Evolutionary conservation across 1,140 invertebrate species (phyloP).

Genomic region (Formica selysi): DNA sequence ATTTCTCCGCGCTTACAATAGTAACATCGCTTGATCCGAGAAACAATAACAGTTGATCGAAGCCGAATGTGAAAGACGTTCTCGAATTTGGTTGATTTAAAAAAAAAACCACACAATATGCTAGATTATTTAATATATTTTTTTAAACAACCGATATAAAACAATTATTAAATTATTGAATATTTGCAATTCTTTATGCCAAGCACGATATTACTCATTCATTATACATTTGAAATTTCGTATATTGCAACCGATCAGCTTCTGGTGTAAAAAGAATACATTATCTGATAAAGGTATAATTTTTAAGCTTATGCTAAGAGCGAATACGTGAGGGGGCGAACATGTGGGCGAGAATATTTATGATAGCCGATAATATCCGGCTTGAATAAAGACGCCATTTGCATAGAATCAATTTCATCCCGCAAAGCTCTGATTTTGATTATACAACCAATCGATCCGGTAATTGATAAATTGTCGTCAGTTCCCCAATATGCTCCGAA

Average conservation of each 20-base stretch:
- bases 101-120: slow-evolving; percentile 23
- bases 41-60: slow-evolving; percentile 66
- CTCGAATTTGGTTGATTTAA: slow-evolving; percentile 44
- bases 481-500: slow-evolving; percentile 51
- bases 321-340: neutral
- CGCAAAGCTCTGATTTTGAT: slow-evolving; percentile 63
- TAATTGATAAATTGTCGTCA: slow-evolving; percentile 70
- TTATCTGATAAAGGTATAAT: slow-evolving; percentile 1
- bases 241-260: neutral
- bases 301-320: slow-evolving; percentile 33
- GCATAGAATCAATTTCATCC: slow-evolving; percentile 66
- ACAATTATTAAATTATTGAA: neutral
- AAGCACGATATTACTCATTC: neutral
- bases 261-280: neutral
- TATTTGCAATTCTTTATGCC: neutral
- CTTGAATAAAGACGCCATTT: slow-evolving; percentile 5
- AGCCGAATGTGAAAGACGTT: slow-evolving; percentile 45
- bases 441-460: slow-evolving; percentile 61
- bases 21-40: slow-evolving; percentile 44
- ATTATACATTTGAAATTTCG: slow-evolving; percentile 9
- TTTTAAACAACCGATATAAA: neutral
- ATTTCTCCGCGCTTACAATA: slow-evolving; percentile 53
- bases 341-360: slow-evolving; percentile 56
- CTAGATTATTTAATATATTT: slow-evolving; percentile 3
- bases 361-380: slow-evolving; percentile 58